These are phyloP conservation scores for Paracanthobrama guichenoti DNA, from an alignment of 2,113 vertebrate genomes.

Conservation along the genomic window DNA sequence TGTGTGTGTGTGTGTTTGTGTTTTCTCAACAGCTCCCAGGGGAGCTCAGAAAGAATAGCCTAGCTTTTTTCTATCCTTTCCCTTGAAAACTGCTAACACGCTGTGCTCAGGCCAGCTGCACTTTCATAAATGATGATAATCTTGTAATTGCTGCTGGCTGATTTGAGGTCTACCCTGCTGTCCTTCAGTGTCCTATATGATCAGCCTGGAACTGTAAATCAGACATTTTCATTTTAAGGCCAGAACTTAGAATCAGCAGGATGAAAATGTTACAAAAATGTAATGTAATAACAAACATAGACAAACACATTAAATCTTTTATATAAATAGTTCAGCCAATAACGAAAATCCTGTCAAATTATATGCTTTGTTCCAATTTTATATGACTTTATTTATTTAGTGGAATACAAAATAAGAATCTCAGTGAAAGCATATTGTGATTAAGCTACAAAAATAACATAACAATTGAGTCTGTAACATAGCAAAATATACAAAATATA, in stretches of 20 bases:
- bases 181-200: not conserved
- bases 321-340: not conserved
- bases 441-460: not conserved
- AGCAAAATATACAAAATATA: not conserved
- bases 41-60: not conserved
- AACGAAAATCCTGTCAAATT: not conserved
- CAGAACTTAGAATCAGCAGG: not conserved
- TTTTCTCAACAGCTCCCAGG: not conserved
- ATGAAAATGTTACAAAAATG: not conserved
- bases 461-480: not conserved
- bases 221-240: not conserved
- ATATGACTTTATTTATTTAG: too few species aligned
- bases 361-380: too few species aligned
- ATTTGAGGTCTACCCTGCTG: not conserved
- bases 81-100: not conserved
- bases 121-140: conserved; percentile 19
- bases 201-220: not conserved
- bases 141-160: not conserved
- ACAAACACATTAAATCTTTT: not conserved
- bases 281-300: not conserved
- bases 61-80: conserved; percentile 3
- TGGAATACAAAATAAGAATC: too few species aligned
- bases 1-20: not conserved
- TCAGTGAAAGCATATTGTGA: not conserved
- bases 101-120: conserved; percentile 5